Percentiles rank a stretch among this genome's conserved stretches.
Conservation (phyloP, 2,888 invertebrate species). For the Dione vanillae region DNA sequence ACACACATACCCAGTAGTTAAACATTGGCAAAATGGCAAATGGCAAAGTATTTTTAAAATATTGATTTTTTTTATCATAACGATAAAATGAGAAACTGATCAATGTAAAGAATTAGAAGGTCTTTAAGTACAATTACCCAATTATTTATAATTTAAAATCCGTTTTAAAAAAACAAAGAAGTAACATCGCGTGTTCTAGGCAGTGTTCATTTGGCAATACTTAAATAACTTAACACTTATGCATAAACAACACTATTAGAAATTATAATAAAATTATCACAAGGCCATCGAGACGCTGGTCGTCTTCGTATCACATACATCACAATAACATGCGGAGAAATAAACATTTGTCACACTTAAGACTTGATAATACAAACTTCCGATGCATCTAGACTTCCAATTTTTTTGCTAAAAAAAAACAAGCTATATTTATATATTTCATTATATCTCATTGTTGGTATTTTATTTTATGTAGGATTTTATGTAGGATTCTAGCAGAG, state of each 20-base stretch:
- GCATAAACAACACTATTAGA: constrained; percentile 52
- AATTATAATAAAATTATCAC: constrained; percentile 67
- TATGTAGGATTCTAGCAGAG: constrained; percentile 6
- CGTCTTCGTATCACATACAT: constrained; percentile 48
- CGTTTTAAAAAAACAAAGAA: constrained; percentile 55
- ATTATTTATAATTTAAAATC: constrained; percentile 62
- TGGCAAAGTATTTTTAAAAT: neutral
- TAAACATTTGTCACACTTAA: constrained; percentile 46
- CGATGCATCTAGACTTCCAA: constrained; percentile 23
- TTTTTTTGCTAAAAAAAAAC: neutral
- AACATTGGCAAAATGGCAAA: constrained; percentile 4
- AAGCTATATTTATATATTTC: neutral
- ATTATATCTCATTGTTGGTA: neutral
- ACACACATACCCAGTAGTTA: constrained; percentile 18
- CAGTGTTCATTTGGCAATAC: constrained; percentile 62
- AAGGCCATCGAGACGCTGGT: constrained; percentile 67
- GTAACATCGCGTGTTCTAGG: constrained; percentile 80
- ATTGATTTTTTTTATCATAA: neutral
- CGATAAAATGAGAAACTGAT: constrained; percentile 5
- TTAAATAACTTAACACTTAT: constrained; percentile 53
- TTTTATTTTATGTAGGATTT: constrained; percentile 3
- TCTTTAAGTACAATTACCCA: constrained; percentile 77
- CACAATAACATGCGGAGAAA: constrained; percentile 44
- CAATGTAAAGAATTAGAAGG: constrained; percentile 2
- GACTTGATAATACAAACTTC: constrained; percentile 31